phyloP scores from a whole-genome alignment of 2,888 invertebrate genomes.

The Hyalella azteca region DNA sequence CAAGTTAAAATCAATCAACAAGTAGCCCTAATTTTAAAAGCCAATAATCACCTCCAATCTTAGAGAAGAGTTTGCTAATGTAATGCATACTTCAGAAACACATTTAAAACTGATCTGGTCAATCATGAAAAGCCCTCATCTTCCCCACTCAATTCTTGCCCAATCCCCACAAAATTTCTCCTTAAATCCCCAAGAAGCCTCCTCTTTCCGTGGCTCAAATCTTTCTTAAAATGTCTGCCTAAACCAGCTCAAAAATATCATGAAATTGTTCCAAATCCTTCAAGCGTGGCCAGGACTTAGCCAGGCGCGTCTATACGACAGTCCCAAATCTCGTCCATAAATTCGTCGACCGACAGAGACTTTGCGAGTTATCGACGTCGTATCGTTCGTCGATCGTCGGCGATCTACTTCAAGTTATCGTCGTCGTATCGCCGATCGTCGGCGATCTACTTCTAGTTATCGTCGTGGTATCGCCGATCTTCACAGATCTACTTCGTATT shows the following conservation, averaged over 20 bases:
- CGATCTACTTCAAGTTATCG: constrained; percentile 22
- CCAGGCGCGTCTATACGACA: background rate
- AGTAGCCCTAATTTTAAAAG: no score
- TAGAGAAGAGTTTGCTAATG: no score
- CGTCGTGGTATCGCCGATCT: constrained; percentile 13
- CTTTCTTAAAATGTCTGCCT: constrained; percentile 13
- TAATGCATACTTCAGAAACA: no score
- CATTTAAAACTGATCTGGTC: background rate
- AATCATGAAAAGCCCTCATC: background rate
- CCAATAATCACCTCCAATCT: no score
- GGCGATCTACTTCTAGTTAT: constrained; percentile 13
- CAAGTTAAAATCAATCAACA: no score
- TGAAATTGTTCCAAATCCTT: constrained; percentile 30
- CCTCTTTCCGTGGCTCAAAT: background rate
- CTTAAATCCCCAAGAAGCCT: background rate
- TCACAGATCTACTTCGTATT: no score
- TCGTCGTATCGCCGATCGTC: constrained; percentile 24
- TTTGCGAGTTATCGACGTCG: constrained; percentile 13
- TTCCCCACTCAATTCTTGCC: background rate
- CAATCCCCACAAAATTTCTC: constrained; percentile 12
- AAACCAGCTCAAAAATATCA: constrained; percentile 25
- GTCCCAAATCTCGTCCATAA: constrained; percentile 11
- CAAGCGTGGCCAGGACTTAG: constrained; percentile 6
- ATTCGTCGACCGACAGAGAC: constrained; percentile 14
- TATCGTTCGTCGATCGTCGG: constrained; percentile 25